Percentiles rank a stretch among this genome's conserved stretches.
phyloP scores from a whole-genome alignment of 2,888 invertebrate genomes.

The Axea sp. region DNA sequence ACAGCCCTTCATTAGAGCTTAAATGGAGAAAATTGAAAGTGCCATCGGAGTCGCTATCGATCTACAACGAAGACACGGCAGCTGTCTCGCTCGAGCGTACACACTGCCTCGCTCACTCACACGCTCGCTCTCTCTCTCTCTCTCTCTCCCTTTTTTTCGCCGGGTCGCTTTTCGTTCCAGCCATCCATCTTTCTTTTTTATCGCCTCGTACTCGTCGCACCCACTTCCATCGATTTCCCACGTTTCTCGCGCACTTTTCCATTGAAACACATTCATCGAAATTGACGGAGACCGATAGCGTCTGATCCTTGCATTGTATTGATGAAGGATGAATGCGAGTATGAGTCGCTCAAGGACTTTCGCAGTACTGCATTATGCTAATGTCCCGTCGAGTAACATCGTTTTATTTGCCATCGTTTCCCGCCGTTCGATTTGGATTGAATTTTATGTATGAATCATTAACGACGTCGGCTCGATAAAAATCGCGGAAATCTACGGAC shows the following conservation, averaged over 20 bases:
- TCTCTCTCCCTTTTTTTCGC: conserved; percentile 7
- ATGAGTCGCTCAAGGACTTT: conserved; percentile 50
- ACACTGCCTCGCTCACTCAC: neutral
- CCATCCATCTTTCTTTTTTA: conserved; percentile 18
- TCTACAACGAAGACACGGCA: conserved; percentile 40
- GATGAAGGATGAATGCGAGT: conserved; percentile 55
- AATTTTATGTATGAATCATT: conserved; percentile 59
- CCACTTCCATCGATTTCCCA: conserved; percentile 27
- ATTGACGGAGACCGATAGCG: conserved; percentile 59
- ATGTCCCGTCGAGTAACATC: conserved; percentile 49
- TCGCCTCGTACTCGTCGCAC: conserved; percentile 12
- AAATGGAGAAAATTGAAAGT: conserved; percentile 75
- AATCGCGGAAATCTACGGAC: conserved; percentile 31
- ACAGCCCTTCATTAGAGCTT: conserved; percentile 70
- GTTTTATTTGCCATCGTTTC: conserved; percentile 54
- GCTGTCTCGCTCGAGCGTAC: neutral
- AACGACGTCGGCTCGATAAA: conserved; percentile 30
- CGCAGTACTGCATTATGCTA: conserved; percentile 51
- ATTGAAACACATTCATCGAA: conserved; percentile 54
- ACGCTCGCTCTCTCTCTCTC: too few species aligned
- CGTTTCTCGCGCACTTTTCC: conserved; percentile 29
- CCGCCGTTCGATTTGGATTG: conserved; percentile 41
- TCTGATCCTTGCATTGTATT: conserved; percentile 57
- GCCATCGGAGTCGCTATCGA: conserved; percentile 59
- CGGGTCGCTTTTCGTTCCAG: conserved; percentile 12